These are phyloP conservation scores for Blera fallax DNA, from an alignment of 2,888 invertebrate genomes.

Conservation along the genomic window DNA sequence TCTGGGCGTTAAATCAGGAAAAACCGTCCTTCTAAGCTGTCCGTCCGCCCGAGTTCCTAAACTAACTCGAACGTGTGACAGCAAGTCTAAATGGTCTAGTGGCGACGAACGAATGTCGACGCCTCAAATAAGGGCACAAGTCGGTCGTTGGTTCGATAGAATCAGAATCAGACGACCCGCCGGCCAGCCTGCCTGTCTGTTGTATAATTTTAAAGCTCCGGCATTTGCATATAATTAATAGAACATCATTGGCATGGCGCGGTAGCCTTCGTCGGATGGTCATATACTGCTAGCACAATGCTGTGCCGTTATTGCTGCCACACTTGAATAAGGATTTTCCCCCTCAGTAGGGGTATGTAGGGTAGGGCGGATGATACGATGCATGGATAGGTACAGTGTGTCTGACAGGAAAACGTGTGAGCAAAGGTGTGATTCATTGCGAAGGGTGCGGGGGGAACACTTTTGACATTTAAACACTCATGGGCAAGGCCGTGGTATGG, in stretches of 20 bases:
- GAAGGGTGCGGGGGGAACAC: too few relatives aligned
- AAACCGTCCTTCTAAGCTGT: slow-evolving; percentile 39
- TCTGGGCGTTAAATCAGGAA: slow-evolving; percentile 51
- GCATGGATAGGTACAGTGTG: background rate
- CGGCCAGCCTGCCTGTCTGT: slow-evolving; percentile 22
- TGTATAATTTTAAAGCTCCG: slow-evolving; percentile 48
- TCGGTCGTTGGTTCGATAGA: background rate
- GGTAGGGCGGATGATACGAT: background rate
- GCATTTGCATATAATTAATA: slow-evolving; percentile 70
- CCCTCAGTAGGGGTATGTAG: background rate
- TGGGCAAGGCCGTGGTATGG: too few relatives aligned
- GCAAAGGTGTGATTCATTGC: too few relatives aligned
- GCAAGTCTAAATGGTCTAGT: slow-evolving; percentile 12
- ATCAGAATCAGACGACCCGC: background rate
- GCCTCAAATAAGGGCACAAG: slow-evolving; percentile 54
- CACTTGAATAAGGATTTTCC: slow-evolving; percentile 14
- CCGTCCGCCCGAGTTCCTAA: background rate
- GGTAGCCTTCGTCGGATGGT: slow-evolving; percentile 40
- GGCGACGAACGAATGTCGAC: background rate
- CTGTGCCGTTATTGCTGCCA: background rate
- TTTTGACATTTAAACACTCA: too few relatives aligned
- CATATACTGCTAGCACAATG: background rate
- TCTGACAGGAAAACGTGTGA: background rate
- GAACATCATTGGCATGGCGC: slow-evolving; percentile 56
- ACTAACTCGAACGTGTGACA: slow-evolving; percentile 28